Percentiles rank a stretch among this genome's conserved stretches.
These are phyloP conservation scores for Sebastes iracundus DNA, from an alignment of 2,797 vertebrate species.

Conservation along the genomic window DNA sequence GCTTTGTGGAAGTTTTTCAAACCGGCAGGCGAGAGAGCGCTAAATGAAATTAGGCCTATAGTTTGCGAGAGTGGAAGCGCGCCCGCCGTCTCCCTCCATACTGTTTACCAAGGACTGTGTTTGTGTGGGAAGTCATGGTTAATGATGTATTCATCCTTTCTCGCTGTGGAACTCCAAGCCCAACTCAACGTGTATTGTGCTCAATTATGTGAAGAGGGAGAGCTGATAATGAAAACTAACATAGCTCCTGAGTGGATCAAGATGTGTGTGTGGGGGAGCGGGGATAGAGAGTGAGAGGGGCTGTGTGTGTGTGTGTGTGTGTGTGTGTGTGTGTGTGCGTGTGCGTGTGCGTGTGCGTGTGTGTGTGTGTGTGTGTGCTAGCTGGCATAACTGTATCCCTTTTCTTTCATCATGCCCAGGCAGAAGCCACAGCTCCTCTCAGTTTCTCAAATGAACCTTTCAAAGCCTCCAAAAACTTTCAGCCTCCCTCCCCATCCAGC, in stretches of 20 bases:
- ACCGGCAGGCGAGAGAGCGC: constrained; percentile 35
- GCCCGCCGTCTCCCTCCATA: constrained; percentile 4
- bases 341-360: constrained; percentile 8
- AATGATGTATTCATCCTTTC: constrained; percentile 75
- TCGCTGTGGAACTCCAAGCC: constrained; percentile 47
- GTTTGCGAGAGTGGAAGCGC: constrained; percentile 35
- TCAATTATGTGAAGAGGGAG: constrained; percentile 76
- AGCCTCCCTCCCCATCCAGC: constrained; percentile 34
- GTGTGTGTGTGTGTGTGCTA: constrained; percentile 17
- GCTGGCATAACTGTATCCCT: constrained; percentile 60
- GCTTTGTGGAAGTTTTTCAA: constrained; percentile 66
- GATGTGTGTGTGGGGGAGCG: constrained; percentile 24
- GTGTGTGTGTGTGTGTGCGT: not conserved
- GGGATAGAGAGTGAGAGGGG: too few species aligned
- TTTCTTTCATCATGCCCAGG: constrained; percentile 77
- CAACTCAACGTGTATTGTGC: constrained; percentile 63
- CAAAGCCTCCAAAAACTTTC: constrained; percentile 80
- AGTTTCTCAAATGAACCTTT: constrained; percentile 79
- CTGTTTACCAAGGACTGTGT: constrained; percentile 66
- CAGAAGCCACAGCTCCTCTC: constrained; percentile 70
- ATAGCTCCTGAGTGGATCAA: constrained; percentile 71
- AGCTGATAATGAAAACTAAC: constrained; percentile 78
- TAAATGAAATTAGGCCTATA: constrained; percentile 43
- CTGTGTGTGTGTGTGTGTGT: not conserved
- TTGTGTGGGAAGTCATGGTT: constrained; percentile 71